Evolutionary conservation across 2,888 invertebrate species (phyloP), one percentile per base, ranked within the genome.

Genomic region (Heliconius ethilla): DNA sequence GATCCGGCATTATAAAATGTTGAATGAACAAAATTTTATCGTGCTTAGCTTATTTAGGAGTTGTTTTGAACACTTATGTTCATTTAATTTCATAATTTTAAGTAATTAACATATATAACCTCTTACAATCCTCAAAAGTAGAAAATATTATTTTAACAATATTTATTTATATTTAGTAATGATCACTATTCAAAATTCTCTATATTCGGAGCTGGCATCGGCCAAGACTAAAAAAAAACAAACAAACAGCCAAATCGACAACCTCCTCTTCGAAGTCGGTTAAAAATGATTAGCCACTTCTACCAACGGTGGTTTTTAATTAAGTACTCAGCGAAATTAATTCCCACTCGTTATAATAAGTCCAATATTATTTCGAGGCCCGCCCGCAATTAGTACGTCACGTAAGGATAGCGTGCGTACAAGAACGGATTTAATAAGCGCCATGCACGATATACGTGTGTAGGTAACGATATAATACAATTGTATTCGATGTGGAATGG

Each of bases 361-460:
- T 76, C 78, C 77, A 79, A 75, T 78, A 81, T 78, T 80, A 80
- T 81, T 77, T 75, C 70, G 80, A 80, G 76, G 79, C 82, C 79
- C 81, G 79, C 80, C 81, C 82, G 80, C 83, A 83, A 83, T 83
- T 83, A 82, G 82, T 79, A 79, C 76, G 90, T 88, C 89, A 88
- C 83, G 84, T 83, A 82, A 85, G 86, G 86, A 77, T 91, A 87
- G 92, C 91, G 93, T 92, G 91, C 88, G 88, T 87, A 85, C 88
- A 83, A 87, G 87, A 87, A 86, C 87, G 85, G 85, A 87, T 89
- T 89, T 92, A 92, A 92, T 91, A 90, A 90, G 87, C 83, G 80
- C 70, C 75, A 79, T 82, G 87, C 92, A 92, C 91, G 91, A 87
- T 84, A 90, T 81, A 63, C 25, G 63, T 63, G 13, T 59, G 59